A percentile compares a stretch with the other conserved stretches of the same genome.
Evolutionary conservation across 2,113 vertebrate species (phyloP).

Genomic region (Calidris pugnax): DNA sequence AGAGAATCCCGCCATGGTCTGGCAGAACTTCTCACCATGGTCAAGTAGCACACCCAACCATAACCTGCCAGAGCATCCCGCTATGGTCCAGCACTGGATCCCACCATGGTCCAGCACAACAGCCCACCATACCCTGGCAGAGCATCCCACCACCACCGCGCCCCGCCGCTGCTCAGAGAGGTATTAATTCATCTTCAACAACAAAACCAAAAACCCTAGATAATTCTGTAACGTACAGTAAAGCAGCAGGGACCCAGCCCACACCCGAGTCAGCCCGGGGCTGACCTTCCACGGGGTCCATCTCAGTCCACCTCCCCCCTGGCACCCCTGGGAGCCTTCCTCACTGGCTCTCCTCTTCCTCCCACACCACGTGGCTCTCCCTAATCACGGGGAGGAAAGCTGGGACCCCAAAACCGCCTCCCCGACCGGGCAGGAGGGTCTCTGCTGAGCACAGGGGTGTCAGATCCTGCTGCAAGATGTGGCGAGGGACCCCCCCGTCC

Average conservation of each 20-base stretch:
- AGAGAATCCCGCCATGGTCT: not conserved
- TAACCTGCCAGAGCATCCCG: not conserved
- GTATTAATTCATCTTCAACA: not conserved
- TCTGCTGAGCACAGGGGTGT: not conserved
- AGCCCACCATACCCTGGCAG: too few relatives aligned
- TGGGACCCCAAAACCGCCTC: not conserved
- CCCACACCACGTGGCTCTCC: not conserved
- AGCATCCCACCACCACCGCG: not conserved
- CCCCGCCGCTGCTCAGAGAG: not conserved
- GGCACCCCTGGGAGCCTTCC: not conserved
- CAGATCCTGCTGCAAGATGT: accelerated
- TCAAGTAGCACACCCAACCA: too few relatives aligned
- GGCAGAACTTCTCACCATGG: too few relatives aligned
- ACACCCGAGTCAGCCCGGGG: not conserved
- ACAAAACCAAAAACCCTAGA: not conserved
- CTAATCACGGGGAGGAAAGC: not conserved
- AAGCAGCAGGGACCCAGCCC: not conserved
- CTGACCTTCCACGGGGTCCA: not conserved
- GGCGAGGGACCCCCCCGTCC: not conserved
- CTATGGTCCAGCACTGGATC: too few relatives aligned
- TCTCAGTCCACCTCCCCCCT: not conserved
- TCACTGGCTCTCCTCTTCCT: not conserved
- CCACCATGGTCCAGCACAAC: not conserved
- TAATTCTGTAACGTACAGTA: not conserved
- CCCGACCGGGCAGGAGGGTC: not conserved